Evolutionary conservation across 2,797 vertebrate species (phyloP), one percentile per base, ranked within the genome.

Genomic region (Halcyon smyrnensis): DNA sequence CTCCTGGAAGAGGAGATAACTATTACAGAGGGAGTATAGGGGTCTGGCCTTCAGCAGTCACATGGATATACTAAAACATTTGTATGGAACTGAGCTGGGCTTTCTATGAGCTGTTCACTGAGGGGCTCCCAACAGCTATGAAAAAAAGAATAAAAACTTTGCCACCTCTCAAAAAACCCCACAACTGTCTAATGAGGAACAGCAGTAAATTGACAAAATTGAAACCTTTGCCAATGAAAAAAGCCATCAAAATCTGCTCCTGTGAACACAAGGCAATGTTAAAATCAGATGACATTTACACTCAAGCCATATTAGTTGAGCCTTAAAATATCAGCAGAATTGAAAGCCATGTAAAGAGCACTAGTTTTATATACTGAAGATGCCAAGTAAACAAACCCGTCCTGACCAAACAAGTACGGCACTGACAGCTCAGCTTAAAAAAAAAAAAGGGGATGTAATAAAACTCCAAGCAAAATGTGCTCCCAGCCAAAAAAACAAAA

Each of bases 351-450:
- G 37, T 13, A 2, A 92, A 97, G 86, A 96, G 90, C 51, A 1
- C 28, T 41, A 62, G 85, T 78, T 96, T 95, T 91, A 89, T 90
- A 13, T 54, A 70, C 43, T 39, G 82, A 96, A 90, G 91, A 95
- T 87, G 82, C 88, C 86, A 93, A 95, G 79, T 91, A 95, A 97
- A 96, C 79, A 95, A 77, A 83, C 43, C 65, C 75, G 67, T 60
- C 76, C 88, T 83, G 90, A 96, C 87, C 74, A 94, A 95, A 94
- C 89, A 96, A 89, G 70, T 74, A 84, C 59, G 39, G 67, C 63
- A 84, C 77, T 95, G 95, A 96, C 83, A 95, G 70, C 65, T 83
- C 48, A 32, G 68, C 70, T 71, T 54, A 28, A 64, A 39, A 25
- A 79, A 60, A 64, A 46, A 28, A 16, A 34, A 4, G 57, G 43